Conservation (phyloP, 2,888 invertebrate genomes). For the Polymixis lichenea region DNA sequence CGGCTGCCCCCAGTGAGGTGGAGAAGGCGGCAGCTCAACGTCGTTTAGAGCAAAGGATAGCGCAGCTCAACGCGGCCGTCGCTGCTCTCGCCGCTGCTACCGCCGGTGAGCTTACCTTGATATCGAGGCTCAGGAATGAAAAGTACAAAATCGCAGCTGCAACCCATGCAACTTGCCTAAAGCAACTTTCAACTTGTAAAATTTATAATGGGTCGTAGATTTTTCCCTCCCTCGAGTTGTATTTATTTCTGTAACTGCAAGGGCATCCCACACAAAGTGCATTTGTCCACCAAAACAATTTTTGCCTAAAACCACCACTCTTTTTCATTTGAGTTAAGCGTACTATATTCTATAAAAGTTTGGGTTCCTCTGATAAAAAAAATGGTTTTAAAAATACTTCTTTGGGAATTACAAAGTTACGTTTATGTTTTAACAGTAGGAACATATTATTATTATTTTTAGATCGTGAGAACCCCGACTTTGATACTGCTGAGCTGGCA, state of each 20-base stretch:
- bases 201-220: neutral
- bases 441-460: neutral
- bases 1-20: constrained; percentile 45
- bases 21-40: constrained; percentile 66
- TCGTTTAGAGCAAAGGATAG: constrained; percentile 71
- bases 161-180: no score
- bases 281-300: neutral
- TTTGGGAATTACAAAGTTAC: neutral
- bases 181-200: neutral
- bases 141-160: neutral
- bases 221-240: no score
- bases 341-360: neutral
- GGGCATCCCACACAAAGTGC: neutral
- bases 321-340: no score
- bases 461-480: constrained; percentile 77
- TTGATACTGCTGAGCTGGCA: constrained; percentile 73
- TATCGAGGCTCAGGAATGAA: neutral
- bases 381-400: neutral
- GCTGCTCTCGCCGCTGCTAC: constrained; percentile 76
- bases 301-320: neutral
- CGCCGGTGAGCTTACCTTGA: constrained; percentile 62
- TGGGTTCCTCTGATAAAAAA: neutral
- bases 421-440: neutral
- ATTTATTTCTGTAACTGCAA: neutral
- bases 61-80: constrained; percentile 78